Conservation (phyloP, 2,888 invertebrate species). For the Eudemis profundana region DNA sequence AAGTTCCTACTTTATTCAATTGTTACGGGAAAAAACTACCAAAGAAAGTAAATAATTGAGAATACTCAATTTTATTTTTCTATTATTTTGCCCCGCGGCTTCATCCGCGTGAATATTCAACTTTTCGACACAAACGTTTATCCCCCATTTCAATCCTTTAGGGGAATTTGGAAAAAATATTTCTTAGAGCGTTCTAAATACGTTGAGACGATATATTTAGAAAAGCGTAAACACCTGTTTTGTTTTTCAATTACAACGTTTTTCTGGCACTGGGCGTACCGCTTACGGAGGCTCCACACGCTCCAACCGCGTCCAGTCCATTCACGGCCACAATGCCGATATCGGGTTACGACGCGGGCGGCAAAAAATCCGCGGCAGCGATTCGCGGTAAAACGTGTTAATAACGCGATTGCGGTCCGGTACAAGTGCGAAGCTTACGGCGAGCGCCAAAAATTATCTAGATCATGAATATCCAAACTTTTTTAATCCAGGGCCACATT, state of each 20-base stretch:
- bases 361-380: conserved; percentile 61
- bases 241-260: neutral
- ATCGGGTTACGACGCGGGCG: conserved; percentile 58
- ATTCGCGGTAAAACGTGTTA: conserved; percentile 75
- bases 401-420: conserved; percentile 55
- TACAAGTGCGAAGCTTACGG: conserved; percentile 38
- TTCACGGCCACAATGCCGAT: conserved; percentile 50
- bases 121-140: too few species aligned
- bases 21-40: too few species aligned
- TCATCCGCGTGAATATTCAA: too few species aligned
- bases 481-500: too few species aligned
- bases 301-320: conserved; percentile 9
- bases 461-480: too few species aligned
- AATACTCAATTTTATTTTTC: too few species aligned
- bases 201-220: neutral
- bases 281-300: neutral
- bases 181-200: too few species aligned
- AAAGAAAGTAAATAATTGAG: too few species aligned
- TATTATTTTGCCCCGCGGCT: too few species aligned
- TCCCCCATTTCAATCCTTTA: too few species aligned
- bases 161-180: too few species aligned
- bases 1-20: too few species aligned
- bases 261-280: neutral
- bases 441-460: neutral
- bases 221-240: neutral